phyloP scores from a whole-genome alignment of 2,113 vertebrate genomes.

The Capra hircus region DNA sequence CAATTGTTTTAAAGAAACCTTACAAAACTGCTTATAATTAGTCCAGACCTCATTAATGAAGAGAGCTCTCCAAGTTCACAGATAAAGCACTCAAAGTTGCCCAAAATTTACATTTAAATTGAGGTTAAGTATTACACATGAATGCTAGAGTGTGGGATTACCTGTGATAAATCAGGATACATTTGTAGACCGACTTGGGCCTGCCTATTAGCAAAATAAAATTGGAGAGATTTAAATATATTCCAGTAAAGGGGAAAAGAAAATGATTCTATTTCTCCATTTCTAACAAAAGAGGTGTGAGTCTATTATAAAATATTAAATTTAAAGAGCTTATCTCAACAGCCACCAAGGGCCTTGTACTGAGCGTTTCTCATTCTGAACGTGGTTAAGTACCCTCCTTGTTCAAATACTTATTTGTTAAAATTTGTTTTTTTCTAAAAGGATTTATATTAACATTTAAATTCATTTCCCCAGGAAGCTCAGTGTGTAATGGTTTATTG shows the following conservation, averaged over 20 bases:
- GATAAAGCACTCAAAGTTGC: constrained; percentile 80
- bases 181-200: constrained; percentile 69
- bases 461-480: constrained; percentile 74
- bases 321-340: constrained; percentile 75
- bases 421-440: constrained; percentile 76
- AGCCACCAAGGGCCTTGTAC: constrained; percentile 58
- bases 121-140: constrained; percentile 81
- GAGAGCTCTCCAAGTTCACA: constrained; percentile 79
- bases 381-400: constrained; percentile 75
- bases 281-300: constrained; percentile 71
- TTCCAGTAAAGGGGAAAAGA: constrained; percentile 56
- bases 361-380: constrained; percentile 67
- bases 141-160: constrained; percentile 78
- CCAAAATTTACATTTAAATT: constrained; percentile 89
- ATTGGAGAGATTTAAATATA: constrained; percentile 70
- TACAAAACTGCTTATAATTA: constrained; percentile 78
- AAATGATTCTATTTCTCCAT: constrained; percentile 67
- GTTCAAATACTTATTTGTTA: constrained; percentile 77
- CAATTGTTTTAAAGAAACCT: constrained; percentile 77
- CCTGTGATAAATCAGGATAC: constrained; percentile 68
- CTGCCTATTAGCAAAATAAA: constrained; percentile 73
- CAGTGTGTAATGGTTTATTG: constrained; percentile 74
- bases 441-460: constrained; percentile 79
- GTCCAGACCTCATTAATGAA: constrained; percentile 81
- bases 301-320: constrained; percentile 77